Percentiles rank a stretch among this genome's conserved stretches.
phyloP scores from a whole-genome alignment of 2,888 invertebrate genomes.

The Tiphia femorata region DNA sequence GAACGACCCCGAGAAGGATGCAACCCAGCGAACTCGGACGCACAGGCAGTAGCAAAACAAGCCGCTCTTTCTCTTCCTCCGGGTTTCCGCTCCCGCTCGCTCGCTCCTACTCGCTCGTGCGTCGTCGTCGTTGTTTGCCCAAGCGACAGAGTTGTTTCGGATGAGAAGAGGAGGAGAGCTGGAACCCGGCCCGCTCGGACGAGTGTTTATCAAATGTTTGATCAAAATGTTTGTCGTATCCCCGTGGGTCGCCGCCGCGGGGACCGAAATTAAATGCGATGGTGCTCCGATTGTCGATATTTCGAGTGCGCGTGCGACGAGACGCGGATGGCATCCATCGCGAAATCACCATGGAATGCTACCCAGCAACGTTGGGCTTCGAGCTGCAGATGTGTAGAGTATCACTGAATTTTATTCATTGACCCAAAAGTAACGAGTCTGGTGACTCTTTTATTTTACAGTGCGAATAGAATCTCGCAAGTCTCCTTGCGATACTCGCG shows the following conservation, averaged over 20 bases:
- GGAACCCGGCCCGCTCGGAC: conserved; percentile 39
- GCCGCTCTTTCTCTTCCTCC: conserved; percentile 22
- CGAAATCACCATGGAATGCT: too few species aligned
- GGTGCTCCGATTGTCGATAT: conserved; percentile 52
- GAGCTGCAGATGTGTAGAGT: too few species aligned
- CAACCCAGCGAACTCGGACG: conserved; percentile 57
- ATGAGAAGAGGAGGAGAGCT: conserved; percentile 28
- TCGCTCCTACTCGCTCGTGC: conserved; percentile 19
- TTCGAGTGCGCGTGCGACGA: conserved; percentile 38
- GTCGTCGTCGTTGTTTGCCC: conserved; percentile 53
- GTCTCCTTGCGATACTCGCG: too few species aligned
- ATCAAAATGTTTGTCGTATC: conserved; percentile 65
- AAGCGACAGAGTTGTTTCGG: conserved; percentile 57
- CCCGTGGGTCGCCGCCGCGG: conserved; percentile 45
- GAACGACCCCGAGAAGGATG: conserved; percentile 58
- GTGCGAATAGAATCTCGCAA: too few species aligned
- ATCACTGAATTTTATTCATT: too few species aligned
- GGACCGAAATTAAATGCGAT: conserved; percentile 62
- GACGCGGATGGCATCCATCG: too few species aligned
- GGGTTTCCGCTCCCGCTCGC: conserved; percentile 6
- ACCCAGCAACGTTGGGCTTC: too few species aligned
- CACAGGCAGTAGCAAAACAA: conserved; percentile 60
- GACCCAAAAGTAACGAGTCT: too few species aligned
- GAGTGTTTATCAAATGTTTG: conserved; percentile 68
- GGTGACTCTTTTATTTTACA: too few species aligned